These are phyloP conservation scores for Aldrovandia affinis DNA, from an alignment of 2,797 vertebrate genomes.

Conservation along the genomic window DNA sequence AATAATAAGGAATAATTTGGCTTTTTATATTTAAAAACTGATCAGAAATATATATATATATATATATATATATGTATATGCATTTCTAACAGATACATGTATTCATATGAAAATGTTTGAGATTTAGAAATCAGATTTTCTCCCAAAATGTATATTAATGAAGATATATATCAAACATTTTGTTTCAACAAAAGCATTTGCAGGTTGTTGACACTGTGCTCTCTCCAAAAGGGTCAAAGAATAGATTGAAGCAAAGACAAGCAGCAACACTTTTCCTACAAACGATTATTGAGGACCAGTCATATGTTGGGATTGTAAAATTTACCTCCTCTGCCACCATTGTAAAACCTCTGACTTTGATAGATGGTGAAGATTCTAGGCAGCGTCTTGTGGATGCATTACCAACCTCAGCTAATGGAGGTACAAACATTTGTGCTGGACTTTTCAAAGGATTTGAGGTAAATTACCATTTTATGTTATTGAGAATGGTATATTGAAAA, in stretches of 20 bases:
- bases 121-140: too few species aligned
- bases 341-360: slow-evolving; percentile 43
- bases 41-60: too few species aligned
- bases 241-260: slow-evolving; percentile 53
- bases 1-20: too few species aligned
- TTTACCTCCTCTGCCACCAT: slow-evolving; percentile 53
- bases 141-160: too few species aligned
- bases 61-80: too few species aligned
- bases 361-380: slow-evolving; percentile 49
- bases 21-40: too few species aligned
- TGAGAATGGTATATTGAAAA: too few species aligned
- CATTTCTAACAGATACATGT: too few species aligned
- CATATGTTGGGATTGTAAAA: slow-evolving; percentile 61
- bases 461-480: neutral
- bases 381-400: slow-evolving; percentile 55
- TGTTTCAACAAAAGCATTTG: neutral
- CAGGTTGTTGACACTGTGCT: too few species aligned
- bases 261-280: slow-evolving; percentile 65
- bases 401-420: slow-evolving; percentile 41
- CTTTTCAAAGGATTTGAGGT: slow-evolving; percentile 65
- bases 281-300: slow-evolving; percentile 59
- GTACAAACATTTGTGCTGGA: slow-evolving; percentile 58
- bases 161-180: too few species aligned
- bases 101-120: too few species aligned
- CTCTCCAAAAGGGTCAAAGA: slow-evolving; percentile 25